Evolutionary conservation across 2,888 invertebrate genomes (phyloP).

Genomic region (Smittia aterrima): DNA sequence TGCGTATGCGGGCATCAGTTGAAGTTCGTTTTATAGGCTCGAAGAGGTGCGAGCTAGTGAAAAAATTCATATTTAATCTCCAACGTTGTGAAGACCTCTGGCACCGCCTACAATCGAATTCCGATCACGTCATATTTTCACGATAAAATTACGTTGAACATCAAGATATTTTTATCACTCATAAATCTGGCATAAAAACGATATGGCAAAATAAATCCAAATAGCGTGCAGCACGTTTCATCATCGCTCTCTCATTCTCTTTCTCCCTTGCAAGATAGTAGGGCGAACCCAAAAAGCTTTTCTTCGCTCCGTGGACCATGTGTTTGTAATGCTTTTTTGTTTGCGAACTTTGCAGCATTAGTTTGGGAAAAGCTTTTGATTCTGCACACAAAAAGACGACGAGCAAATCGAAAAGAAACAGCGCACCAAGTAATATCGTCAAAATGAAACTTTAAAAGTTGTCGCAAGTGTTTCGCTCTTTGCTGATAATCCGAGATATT

Average conservation of each 20-base stretch:
- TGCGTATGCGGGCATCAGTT: background rate
- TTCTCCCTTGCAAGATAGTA: background rate
- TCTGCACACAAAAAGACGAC: too few species aligned
- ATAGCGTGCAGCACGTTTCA: conserved; percentile 36
- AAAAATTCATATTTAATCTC: conserved; percentile 33
- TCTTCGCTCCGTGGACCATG: background rate
- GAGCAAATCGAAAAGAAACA: background rate
- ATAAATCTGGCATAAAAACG: conserved; percentile 40
- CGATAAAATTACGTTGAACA: conserved; percentile 3
- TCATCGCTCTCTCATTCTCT: background rate
- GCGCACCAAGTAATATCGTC: too few species aligned
- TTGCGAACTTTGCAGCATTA: background rate
- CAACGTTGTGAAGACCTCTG: background rate
- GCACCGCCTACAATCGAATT: background rate
- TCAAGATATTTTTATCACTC: conserved; percentile 37
- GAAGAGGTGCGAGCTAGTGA: background rate
- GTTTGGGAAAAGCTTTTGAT: too few species aligned
- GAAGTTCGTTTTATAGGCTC: background rate
- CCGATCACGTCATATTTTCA: conserved; percentile 34
- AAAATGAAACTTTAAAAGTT: conserved; percentile 20
- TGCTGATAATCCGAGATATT: too few species aligned
- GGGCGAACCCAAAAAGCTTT: too few species aligned
- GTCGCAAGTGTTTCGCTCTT: background rate
- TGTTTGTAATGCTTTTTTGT: conserved; percentile 4
- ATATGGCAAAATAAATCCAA: conserved; percentile 38